Percentiles rank a stretch among this genome's conserved stretches.
Conservation (phyloP, 2,113 vertebrate genomes). For the Tursiops truncatus region DNA sequence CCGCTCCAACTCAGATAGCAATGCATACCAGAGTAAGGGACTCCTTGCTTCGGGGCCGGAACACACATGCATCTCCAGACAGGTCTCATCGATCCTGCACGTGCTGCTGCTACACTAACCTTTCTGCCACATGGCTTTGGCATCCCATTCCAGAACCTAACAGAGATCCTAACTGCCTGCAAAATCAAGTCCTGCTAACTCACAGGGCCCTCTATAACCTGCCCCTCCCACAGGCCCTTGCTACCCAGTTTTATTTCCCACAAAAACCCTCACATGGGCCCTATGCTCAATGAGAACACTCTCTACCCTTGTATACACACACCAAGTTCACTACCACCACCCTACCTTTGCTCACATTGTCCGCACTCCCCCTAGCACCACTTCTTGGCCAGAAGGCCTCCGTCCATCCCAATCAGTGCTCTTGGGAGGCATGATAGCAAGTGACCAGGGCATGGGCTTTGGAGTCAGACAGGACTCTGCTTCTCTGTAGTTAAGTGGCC, state of each 20-base stretch:
- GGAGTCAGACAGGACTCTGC: background rate
- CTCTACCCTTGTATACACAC: background rate
- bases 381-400: slow-evolving; percentile 15
- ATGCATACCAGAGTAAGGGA: no score
- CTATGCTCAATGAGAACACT: background rate
- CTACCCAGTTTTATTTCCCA: slow-evolving; percentile 19
- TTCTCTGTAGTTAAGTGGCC: background rate
- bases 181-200: background rate
- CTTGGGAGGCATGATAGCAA: background rate
- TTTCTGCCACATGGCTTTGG: background rate
- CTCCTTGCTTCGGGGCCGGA: background rate
- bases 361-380: background rate
- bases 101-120: background rate
- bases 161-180: background rate
- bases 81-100: background rate
- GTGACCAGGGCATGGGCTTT: background rate
- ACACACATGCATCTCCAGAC: background rate
- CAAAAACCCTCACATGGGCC: background rate
- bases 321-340: background rate
- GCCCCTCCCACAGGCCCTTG: background rate
- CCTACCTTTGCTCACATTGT: background rate
- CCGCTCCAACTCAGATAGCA: background rate
- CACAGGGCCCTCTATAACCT: background rate
- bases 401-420: background rate
- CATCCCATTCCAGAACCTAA: background rate